These are phyloP conservation scores for Sardinella longiceps DNA, from an alignment of 2,797 vertebrate species.

Conservation along the genomic window DNA sequence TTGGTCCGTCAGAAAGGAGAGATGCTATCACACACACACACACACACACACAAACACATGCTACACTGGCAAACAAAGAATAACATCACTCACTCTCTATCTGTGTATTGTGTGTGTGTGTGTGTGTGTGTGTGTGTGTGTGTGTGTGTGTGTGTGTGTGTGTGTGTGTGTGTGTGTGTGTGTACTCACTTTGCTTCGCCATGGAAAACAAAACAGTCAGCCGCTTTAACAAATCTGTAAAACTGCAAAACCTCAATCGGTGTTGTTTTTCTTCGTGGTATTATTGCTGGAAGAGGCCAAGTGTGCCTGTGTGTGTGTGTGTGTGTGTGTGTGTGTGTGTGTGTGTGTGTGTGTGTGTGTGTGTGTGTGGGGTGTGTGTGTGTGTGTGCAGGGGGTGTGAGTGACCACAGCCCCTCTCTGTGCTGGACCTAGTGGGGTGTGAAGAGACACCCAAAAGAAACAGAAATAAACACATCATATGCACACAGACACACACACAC, in stretches of 20 bases:
- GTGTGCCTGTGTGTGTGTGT: neutral
- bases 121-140: too few relatives aligned
- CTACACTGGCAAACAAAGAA: neutral
- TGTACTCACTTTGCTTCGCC: neutral
- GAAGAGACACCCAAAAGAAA: neutral
- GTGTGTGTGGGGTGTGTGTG: conserved; percentile 14
- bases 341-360: conserved; percentile 10
- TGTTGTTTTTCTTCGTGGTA: neutral
- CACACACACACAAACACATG: neutral
- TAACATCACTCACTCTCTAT: neutral
- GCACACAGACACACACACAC: neutral
- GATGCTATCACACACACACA: neutral
- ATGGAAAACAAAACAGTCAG: conserved; percentile 3
- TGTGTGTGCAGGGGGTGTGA: neutral
- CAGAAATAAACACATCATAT: too few relatives aligned
- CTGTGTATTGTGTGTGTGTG: too few relatives aligned
- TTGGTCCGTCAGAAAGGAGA: neutral
- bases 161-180: too few relatives aligned
- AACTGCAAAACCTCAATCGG: conserved; percentile 10
- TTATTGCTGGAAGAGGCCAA: neutral
- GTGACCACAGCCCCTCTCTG: conserved; percentile 8
- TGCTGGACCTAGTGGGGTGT: conserved; percentile 2
- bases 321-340: neutral
- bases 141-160: too few relatives aligned
- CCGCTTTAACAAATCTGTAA: neutral